phyloP scores from a whole-genome alignment of 2,797 vertebrate genomes.

The Tangara arthus region DNA sequence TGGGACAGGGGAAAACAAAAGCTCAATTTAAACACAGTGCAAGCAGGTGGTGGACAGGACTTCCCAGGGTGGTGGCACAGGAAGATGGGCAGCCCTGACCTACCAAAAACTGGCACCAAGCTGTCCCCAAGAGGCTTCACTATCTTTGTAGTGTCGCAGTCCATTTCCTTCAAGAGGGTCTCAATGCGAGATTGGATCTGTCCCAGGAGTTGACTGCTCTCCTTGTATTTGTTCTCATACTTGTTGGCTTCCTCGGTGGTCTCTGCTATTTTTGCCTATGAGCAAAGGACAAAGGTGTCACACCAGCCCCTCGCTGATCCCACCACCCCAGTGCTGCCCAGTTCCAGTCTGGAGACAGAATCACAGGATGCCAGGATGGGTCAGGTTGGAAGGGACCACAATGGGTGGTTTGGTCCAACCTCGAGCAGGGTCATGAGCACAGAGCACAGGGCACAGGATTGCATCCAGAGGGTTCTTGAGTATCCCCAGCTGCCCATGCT shows the following conservation, averaged over 20 bases:
- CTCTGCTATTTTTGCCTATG: conserved; percentile 53
- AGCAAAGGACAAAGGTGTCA: not conserved
- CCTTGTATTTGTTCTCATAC: not conserved
- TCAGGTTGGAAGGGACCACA: not conserved
- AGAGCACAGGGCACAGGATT: not conserved
- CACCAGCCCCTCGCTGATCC: not conserved
- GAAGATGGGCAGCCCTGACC: not conserved
- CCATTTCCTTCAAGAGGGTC: not conserved
- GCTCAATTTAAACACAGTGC: not conserved
- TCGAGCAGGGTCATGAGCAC: not conserved
- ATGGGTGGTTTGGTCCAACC: not conserved
- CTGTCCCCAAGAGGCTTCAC: conserved; percentile 63
- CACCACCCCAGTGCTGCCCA: not conserved
- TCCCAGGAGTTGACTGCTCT: conserved; percentile 35
- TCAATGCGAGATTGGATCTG: not conserved
- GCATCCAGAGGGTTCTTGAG: not conserved
- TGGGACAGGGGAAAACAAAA: not conserved
- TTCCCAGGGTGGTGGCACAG: fast-evolving
- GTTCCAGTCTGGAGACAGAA: not conserved
- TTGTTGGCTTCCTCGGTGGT: not conserved
- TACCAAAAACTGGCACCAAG: conserved; percentile 64
- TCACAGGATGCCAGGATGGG: not conserved
- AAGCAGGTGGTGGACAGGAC: fast-evolving
- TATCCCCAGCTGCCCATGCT: not conserved
- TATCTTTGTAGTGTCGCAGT: not conserved